Evolutionary conservation across 2,113 vertebrate genomes (phyloP), one percentile per base, ranked within the genome.

Genomic region (Macroglossus sobrinus): DNA sequence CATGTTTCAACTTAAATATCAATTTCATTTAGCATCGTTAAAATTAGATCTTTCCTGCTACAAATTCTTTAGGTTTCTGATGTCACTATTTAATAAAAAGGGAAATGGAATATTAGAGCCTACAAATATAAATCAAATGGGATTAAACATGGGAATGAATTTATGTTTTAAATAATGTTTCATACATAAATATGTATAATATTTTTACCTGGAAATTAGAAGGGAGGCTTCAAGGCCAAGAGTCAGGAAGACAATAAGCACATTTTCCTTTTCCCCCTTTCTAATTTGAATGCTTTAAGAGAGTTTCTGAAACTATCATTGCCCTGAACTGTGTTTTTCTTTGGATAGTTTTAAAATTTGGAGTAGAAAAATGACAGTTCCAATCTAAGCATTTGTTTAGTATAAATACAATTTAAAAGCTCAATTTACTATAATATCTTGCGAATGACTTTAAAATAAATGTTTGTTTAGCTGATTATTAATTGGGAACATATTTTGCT

Each of bases 1-100:
- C 69, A 75, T 95, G 47, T 93, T 97, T 96, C 53, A 76, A 94
- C 35, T 97, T 98, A 96, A 96, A 81, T 96, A 96, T 96, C 85
- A 92, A 97, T 96, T 96, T 96, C 59, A 95, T 89, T 96, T 93
- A 93, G 26, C 43, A 53, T 95, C 81, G 40, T 91, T 89, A 95
- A 97, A 96, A 97, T 92, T 87, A 91, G 78, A 35, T 93, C 78
- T 96, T 97, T 93, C 82, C 91, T 97, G 89, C 84, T 88, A 75
- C 35, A 89, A 82, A 75, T 81, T 91, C 79, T 90, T 85, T 87
- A 43, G 76, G 84, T 85, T 96, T 94, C 57, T 89, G n/a, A 92
- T 94, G 69, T 94, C 72, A 80, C 26, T 74, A 76, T 74, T 96
- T 93, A 82, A 89, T 88, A 33, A 94, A 95, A 96, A 96, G 47